A percentile compares a stretch with the other conserved stretches of the same genome.
Conservation (phyloP, 1,140 invertebrate species). For the Philotrypesis tridentata region DNA sequence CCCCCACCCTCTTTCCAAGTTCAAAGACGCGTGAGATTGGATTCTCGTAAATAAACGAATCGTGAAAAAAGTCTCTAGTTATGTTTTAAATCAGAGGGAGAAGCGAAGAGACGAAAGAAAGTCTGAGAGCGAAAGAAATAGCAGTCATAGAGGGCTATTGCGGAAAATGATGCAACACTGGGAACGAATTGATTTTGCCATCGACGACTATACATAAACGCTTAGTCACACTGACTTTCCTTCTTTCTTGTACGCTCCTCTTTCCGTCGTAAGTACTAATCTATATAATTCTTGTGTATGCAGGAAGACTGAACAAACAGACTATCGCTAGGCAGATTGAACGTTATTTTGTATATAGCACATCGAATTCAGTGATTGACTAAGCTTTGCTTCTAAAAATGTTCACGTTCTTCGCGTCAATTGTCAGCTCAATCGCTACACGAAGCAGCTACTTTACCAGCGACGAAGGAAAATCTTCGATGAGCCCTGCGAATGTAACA, state of each 20-base stretch:
- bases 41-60: conserved; percentile 31
- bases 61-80: conserved; percentile 19
- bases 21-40: neutral
- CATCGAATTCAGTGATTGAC: too few relatives aligned
- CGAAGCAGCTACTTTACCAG: too few relatives aligned
- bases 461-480: too few relatives aligned
- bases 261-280: neutral
- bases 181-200: conserved; percentile 32
- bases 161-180: conserved; percentile 43
- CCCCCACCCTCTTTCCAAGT: too few relatives aligned
- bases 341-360: too few relatives aligned
- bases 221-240: conserved; percentile 13
- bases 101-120: neutral
- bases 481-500: neutral
- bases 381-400: too few relatives aligned
- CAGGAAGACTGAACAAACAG: too few relatives aligned
- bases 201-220: conserved; percentile 5
- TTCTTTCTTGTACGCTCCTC: neutral
- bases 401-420: too few relatives aligned
- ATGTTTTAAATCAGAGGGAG: conserved; percentile 8
- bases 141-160: neutral
- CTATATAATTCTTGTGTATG: neutral
- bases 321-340: too few relatives aligned
- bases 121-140: neutral
- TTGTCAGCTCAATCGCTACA: too few relatives aligned